Evolutionary conservation across 2,113 vertebrate species (phyloP).

Genomic region (Heptranchias perlo): DNA sequence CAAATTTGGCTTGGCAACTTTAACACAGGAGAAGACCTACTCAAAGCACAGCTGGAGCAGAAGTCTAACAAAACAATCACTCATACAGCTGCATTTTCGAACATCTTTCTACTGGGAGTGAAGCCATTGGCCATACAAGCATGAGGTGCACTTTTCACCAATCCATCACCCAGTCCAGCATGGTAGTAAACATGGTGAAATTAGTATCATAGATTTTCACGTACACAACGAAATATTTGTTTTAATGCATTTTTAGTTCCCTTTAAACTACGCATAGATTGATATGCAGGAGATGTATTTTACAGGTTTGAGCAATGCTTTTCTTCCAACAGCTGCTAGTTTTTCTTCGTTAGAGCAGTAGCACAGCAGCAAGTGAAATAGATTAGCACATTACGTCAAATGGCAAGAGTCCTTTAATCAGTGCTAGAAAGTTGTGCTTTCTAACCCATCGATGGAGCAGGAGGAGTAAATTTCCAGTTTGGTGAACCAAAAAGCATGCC

Average conservation of each 20-base stretch:
- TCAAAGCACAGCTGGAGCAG: conserved; percentile 29
- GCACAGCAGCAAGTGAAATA: not conserved
- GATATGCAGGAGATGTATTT: not conserved
- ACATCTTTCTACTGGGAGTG: not conserved
- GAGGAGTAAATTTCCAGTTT: not conserved
- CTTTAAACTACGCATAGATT: not conserved
- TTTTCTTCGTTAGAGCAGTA: not conserved
- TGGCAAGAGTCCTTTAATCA: not conserved
- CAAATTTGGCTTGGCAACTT: not conserved
- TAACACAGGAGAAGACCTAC: not conserved
- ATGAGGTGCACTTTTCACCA: not conserved
- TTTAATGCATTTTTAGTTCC: not conserved
- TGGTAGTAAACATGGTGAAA: not conserved
- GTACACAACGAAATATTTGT: not conserved
- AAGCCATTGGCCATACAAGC: not conserved
- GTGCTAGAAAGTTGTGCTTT: not conserved
- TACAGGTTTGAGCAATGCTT: not conserved
- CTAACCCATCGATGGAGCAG: not conserved
- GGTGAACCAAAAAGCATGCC: not conserved
- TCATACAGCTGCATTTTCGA: not conserved
- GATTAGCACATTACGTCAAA: not conserved
- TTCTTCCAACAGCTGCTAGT: not conserved
- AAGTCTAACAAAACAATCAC: not conserved
- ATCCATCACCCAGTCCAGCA: no score
- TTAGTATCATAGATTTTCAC: not conserved